Evolutionary conservation across 2,113 vertebrate species (phyloP).

Genomic region (Alligator mississippiensis): DNA sequence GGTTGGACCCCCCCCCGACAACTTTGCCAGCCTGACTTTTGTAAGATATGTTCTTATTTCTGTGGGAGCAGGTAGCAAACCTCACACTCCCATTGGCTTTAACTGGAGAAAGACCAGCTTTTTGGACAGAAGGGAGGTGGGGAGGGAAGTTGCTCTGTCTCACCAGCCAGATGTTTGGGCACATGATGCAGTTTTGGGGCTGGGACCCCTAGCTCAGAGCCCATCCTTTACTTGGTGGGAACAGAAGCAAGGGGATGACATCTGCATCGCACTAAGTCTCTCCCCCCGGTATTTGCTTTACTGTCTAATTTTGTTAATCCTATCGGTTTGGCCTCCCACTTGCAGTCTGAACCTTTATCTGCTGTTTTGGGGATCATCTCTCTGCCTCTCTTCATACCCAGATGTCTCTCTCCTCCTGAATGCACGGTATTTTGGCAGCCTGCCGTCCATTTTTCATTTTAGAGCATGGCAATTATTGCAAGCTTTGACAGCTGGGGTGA

Average conservation of each 20-base stretch:
- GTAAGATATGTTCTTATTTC: too few species aligned
- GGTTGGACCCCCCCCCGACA: too few species aligned
- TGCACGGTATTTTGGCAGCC: rapidly evolving
- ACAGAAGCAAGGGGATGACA: too few species aligned
- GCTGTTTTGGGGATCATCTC: neutral
- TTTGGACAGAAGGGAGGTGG: neutral
- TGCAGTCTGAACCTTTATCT: neutral
- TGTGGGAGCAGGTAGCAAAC: too few species aligned
- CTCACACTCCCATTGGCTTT: neutral
- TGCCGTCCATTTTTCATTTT: too few species aligned
- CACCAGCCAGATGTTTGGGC: neutral
- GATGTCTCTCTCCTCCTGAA: neutral
- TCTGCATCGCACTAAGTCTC: neutral
- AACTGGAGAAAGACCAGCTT: neutral
- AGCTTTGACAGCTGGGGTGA: too few species aligned
- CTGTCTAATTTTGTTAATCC: neutral
- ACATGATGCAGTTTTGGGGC: neutral
- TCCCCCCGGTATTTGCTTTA: neutral
- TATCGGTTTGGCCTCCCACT: neutral
- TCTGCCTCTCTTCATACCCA: neutral
- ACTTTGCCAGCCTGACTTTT: too few species aligned
- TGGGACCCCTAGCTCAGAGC: neutral
- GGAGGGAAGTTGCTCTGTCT: neutral
- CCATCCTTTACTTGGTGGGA: neutral
- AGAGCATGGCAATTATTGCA: too few species aligned